These are phyloP conservation scores for Ecliptopera silaceata DNA, from an alignment of 2,888 invertebrate species.

Conservation along the genomic window DNA sequence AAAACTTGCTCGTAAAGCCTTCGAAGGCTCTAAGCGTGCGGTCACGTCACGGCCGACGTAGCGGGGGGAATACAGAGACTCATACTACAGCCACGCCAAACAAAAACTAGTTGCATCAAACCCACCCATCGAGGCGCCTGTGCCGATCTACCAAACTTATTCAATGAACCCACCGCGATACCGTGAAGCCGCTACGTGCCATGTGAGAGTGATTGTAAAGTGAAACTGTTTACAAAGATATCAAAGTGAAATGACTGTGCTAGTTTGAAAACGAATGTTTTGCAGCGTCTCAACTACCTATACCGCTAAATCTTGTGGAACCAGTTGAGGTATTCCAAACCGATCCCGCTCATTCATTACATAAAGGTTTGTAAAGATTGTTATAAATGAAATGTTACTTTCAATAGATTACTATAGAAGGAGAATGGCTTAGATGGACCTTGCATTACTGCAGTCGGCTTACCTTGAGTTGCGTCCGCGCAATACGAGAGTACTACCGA, in stretches of 20 bases:
- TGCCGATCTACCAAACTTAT: constrained; percentile 43
- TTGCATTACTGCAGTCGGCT: constrained; percentile 23
- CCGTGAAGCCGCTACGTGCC: constrained; percentile 46
- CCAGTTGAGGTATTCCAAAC: constrained; percentile 31
- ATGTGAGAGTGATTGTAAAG: constrained; percentile 70
- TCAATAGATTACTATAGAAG: constrained; percentile 58
- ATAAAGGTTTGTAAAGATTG: constrained; percentile 33
- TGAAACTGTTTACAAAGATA: constrained; percentile 53
- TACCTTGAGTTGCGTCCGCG: constrained; percentile 26
- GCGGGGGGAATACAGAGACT: constrained; percentile 55
- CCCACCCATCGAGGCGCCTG: constrained; percentile 43
- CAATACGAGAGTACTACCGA: constrained; percentile 13
- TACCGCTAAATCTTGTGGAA: constrained; percentile 28
- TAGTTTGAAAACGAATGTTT: constrained; percentile 20
- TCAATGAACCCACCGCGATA: constrained; percentile 51
- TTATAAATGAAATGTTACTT: constrained; percentile 49
- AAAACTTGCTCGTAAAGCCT: constrained; percentile 49
- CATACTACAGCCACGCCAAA: constrained; percentile 33
- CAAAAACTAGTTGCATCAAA: constrained; percentile 60
- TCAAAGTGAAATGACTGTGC: constrained; percentile 13
- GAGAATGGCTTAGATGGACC: constrained; percentile 59
- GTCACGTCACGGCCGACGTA: constrained; percentile 15
- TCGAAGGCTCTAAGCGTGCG: constrained; percentile 52
- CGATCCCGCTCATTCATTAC: constrained; percentile 19
- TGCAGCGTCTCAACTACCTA: constrained; percentile 10